Evolutionary conservation across 2,797 vertebrate genomes (phyloP), one percentile per base, ranked within the genome.

Genomic region (Diceros bicornis): DNA sequence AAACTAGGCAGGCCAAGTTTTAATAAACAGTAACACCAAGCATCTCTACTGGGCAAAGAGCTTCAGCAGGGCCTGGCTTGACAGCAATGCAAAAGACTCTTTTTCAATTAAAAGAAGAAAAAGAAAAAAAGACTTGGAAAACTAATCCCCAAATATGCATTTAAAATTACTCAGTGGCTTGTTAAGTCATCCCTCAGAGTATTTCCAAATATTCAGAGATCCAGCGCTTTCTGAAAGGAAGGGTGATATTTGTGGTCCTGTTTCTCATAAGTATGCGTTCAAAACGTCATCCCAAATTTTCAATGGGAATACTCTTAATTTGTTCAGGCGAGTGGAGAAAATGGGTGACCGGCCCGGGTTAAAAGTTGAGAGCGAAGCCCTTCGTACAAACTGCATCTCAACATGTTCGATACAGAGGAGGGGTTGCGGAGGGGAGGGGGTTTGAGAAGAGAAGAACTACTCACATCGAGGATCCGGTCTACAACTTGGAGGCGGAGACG

Each of bases 141-240:
- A 75, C 75, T 3, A 34, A 84, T 16, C 64, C 68, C 69, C 37
- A 61, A 55, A 91, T 72, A 29, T 34, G 61, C 75, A 77, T 62
- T 93, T 55, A 74, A 89, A 83, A 91, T 50, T 3, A 69, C 34
- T 29, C 23, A 44, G 72, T 37, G 6, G 32, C 44, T 66, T 61
- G 61, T 52, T 72, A 52, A 71, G 71, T 23, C 89, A 84, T 21
- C 57, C 66, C 89, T 68, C 74, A 41, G 64, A 25, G 74, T 64
- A 93, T 79, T 94, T 62, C 34, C 91, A 79, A 77, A 89, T 64
- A 75, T 32, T 69, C 77, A 37, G 74, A 83, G 27, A 93, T 96
- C 89, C 64, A 95, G 96, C 32, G 94, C 91, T 94, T 96, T 95
- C 93, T 71, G 55, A 61, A 89, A 88, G 55, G 66, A 32, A 47